Evolutionary conservation across 2,888 invertebrate genomes (phyloP).

Genomic region (Dioctria rufipes): DNA sequence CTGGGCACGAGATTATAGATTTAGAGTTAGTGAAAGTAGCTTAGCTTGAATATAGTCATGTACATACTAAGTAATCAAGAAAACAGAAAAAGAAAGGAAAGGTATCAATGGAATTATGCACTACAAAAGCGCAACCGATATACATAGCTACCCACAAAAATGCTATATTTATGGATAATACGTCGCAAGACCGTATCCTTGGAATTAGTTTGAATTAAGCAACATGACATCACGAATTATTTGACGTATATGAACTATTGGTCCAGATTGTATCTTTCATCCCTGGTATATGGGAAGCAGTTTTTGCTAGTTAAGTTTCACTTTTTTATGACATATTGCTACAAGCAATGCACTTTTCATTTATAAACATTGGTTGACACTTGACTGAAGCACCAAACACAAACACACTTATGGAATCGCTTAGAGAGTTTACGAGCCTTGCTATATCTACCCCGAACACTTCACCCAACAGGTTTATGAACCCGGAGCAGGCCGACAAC

Average conservation of each 20-base stretch:
- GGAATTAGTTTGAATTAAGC: slow-evolving; percentile 49
- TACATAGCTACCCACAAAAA: slow-evolving; percentile 62
- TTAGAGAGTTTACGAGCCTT: slow-evolving; percentile 7
- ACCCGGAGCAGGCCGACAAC: background rate
- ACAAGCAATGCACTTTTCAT: slow-evolving; percentile 40
- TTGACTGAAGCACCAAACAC: slow-evolving; percentile 23
- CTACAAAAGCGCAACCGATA: slow-evolving; percentile 67
- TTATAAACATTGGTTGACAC: slow-evolving; percentile 48
- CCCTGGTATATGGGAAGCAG: background rate
- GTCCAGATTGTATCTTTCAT: slow-evolving; percentile 25
- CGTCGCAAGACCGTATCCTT: slow-evolving; percentile 48
- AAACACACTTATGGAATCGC: slow-evolving; percentile 5
- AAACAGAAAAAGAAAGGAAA: background rate
- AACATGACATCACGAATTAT: slow-evolving; percentile 50
- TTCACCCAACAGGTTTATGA: slow-evolving; percentile 1
- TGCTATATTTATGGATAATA: slow-evolving; percentile 27
- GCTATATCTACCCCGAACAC: background rate
- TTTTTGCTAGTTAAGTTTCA: background rate
- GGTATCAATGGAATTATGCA: slow-evolving; percentile 69
- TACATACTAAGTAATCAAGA: background rate
- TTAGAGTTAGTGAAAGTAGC: background rate
- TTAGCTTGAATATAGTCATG: background rate
- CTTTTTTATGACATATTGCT: background rate
- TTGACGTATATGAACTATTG: slow-evolving; percentile 15
- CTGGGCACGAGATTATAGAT: slow-evolving; percentile 17